Conservation (phyloP, 2,797 vertebrate species). For the Falco concolor region DNA sequence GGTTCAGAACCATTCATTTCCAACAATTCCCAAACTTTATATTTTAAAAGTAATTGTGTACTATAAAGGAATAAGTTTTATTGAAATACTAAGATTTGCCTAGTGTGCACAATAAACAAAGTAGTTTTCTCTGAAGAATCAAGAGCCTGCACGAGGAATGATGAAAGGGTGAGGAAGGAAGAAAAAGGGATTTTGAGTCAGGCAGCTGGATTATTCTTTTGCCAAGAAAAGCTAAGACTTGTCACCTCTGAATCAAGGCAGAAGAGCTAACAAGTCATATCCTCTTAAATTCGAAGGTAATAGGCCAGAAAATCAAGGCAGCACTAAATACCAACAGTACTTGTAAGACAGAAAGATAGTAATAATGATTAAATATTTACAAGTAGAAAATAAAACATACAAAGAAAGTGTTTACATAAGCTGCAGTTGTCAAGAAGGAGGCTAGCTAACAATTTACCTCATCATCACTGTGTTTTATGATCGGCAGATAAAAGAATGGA, state of each 20-base stretch:
- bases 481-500: slow-evolving; percentile 95
- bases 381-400: neutral
- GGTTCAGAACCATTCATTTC: neutral
- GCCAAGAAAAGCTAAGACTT: neutral
- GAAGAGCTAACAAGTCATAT: neutral
- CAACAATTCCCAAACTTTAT: neutral
- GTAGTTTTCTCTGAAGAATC: neutral
- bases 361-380: neutral
- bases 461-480: slow-evolving; percentile 91
- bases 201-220: neutral
- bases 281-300: neutral
- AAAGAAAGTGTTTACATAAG: neutral
- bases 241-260: neutral
- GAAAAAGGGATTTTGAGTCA: neutral
- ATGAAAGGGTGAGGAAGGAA: neutral
- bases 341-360: neutral
- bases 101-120: neutral
- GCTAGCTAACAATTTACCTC: slow-evolving; percentile 80
- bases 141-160: neutral
- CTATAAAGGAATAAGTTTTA: neutral
- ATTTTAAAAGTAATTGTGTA: neutral
- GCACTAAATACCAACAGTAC: neutral
- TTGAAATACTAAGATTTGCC: neutral
- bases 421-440: neutral
- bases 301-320: neutral